phyloP scores from a whole-genome alignment of 2,113 vertebrate species.

The Pungitius pungitius region DNA sequence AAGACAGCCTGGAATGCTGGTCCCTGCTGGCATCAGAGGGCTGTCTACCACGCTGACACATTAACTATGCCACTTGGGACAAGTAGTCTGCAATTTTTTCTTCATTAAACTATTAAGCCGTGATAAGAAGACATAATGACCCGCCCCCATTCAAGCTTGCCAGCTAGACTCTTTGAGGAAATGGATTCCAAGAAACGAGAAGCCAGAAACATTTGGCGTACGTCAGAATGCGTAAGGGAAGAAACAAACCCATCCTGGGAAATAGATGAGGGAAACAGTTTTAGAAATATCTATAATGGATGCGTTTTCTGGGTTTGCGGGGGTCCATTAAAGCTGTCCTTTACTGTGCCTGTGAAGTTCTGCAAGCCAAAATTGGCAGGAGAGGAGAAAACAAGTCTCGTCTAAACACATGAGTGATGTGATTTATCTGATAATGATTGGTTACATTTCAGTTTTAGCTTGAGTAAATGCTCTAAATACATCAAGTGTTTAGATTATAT shows the following conservation, averaged over 20 bases:
- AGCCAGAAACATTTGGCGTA: constrained; percentile 42
- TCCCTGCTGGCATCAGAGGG: constrained; percentile 48
- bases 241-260: neutral
- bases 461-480: neutral
- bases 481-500: no score
- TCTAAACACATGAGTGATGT: neutral
- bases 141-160: constrained; percentile 32
- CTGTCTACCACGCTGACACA: constrained; percentile 55
- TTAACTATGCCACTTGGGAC: constrained; percentile 51
- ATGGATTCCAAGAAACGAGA: constrained; percentile 28
- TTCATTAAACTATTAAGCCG: constrained; percentile 54
- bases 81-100: constrained; percentile 34
- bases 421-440: neutral
- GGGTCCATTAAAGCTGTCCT: constrained; percentile 23
- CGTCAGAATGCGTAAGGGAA: constrained; percentile 33
- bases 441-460: neutral
- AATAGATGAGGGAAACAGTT: constrained; percentile 11
- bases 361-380: neutral
- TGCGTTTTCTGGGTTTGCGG: constrained; percentile 18
- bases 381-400: neutral
- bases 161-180: constrained; percentile 21
- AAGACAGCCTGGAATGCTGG: constrained; percentile 33
- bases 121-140: constrained; percentile 40
- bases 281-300: constrained; percentile 13
- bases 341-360: constrained; percentile 33